phyloP scores from a whole-genome alignment of 2,888 invertebrate species.

The Drosophila neutralis region DNA sequence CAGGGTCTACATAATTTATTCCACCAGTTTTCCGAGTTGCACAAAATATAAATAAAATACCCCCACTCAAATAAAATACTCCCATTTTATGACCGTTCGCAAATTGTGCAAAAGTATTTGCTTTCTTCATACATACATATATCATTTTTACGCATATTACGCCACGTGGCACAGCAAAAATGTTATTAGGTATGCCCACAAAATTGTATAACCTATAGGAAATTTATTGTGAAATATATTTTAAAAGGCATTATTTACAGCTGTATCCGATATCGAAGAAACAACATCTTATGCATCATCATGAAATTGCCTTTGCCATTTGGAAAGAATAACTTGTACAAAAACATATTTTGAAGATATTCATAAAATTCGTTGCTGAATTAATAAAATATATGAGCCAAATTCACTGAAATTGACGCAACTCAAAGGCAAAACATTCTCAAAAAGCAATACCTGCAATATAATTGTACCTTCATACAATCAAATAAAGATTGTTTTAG shows the following conservation, averaged over 20 bases:
- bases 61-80: conserved; percentile 38
- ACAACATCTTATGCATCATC: background rate
- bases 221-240: background rate
- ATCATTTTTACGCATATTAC: conserved; percentile 34
- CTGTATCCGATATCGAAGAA: background rate
- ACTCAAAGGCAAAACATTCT: too few relatives aligned
- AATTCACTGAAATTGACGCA: too few relatives aligned
- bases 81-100: conserved; percentile 58
- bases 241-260: background rate
- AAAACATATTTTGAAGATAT: background rate
- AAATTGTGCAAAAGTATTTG: conserved; percentile 60
- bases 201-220: background rate
- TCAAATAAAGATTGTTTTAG: too few relatives aligned
- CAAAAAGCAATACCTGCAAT: too few relatives aligned
- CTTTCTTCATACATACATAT: conserved; percentile 1
- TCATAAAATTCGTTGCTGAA: too few relatives aligned
- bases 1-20: conserved; percentile 59
- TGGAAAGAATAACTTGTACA: background rate
- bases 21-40: conserved; percentile 65
- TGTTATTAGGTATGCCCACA: background rate
- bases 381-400: too few relatives aligned
- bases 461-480: too few relatives aligned
- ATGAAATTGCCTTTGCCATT: background rate
- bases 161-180: conserved; percentile 20
- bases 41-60: conserved; percentile 38